Percentiles rank a stretch among this genome's conserved stretches.
Conservation (phyloP, 2,797 vertebrate genomes). For the Etheostoma nigrum region DNA sequence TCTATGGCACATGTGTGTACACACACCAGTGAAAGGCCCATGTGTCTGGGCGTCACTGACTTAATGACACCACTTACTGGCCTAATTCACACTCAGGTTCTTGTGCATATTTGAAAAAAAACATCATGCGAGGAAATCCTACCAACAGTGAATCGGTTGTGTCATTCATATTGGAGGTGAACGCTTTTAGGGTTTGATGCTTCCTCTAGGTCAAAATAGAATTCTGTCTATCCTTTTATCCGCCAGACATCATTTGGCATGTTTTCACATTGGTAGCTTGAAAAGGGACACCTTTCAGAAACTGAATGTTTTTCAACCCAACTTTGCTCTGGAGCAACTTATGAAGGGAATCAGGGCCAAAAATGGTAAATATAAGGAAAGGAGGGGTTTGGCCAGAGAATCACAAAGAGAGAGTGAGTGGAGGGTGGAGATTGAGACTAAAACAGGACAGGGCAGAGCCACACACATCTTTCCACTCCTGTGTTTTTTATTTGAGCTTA, state of each 20-base stretch:
- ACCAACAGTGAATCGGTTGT: slow-evolving; percentile 82
- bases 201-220: slow-evolving; percentile 56
- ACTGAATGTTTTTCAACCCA: slow-evolving; percentile 23
- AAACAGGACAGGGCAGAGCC: slow-evolving; percentile 69
- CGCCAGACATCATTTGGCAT: slow-evolving; percentile 39
- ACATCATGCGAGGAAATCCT: slow-evolving; percentile 69
- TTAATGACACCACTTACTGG: slow-evolving; percentile 85
- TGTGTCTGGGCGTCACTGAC: slow-evolving; percentile 78
- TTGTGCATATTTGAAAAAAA: slow-evolving; percentile 79
- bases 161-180: slow-evolving; percentile 54
- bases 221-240: slow-evolving; percentile 58
- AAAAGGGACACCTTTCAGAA: slow-evolving; percentile 48
- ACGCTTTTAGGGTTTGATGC: slow-evolving; percentile 65
- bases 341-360: slow-evolving; percentile 40
- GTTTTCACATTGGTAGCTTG: slow-evolving; percentile 51
- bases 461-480: slow-evolving; percentile 72
- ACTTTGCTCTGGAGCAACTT: slow-evolving; percentile 21
- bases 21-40: slow-evolving; percentile 73
- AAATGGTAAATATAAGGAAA: slow-evolving; percentile 63
- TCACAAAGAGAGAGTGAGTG: slow-evolving; percentile 30
- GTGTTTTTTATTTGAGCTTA: slow-evolving; percentile 73
- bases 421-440: slow-evolving; percentile 42
- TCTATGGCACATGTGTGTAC: slow-evolving; percentile 81
- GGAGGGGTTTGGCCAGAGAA: slow-evolving; percentile 28
- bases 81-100: slow-evolving; percentile 81